Percentiles rank a stretch among this genome's conserved stretches.
Conservation (phyloP, 2,797 vertebrate species). For the Nothura maculosa region DNA sequence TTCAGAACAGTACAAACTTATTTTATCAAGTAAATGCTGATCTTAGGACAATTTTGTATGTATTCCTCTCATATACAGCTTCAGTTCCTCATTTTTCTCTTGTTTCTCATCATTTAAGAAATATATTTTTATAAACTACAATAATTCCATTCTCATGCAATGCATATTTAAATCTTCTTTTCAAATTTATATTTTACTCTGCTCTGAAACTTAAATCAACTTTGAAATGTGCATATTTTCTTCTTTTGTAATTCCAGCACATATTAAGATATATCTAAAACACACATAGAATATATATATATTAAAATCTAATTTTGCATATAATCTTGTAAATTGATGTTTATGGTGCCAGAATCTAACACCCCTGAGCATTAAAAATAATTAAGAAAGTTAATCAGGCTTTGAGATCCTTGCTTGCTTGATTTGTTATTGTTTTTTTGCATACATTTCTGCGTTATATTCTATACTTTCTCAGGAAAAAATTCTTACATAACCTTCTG, state of each 20-base stretch:
- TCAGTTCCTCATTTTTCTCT: background rate
- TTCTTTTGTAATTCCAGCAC: background rate
- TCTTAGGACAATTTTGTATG: fast-evolving
- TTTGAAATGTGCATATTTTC: background rate
- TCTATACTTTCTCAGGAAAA: background rate
- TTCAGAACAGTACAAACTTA: background rate
- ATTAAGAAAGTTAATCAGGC: background rate
- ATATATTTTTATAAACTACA: background rate
- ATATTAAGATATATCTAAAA: background rate
- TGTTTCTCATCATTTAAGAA: background rate
- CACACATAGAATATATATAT: fast-evolving
- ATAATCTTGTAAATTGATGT: background rate
- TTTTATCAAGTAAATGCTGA: background rate
- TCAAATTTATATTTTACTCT: background rate
- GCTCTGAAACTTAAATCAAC: background rate
- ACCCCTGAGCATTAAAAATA: background rate
- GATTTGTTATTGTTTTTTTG: background rate
- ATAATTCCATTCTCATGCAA: background rate
- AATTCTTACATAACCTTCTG: background rate
- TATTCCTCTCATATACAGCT: background rate
- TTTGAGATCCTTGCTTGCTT: background rate
- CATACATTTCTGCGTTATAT: fast-evolving
- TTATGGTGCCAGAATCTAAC: background rate
- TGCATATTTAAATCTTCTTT: background rate
- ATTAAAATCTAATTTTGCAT: background rate